Evolutionary conservation across 2,797 vertebrate genomes (phyloP).

Genomic region (Carduelis carduelis): DNA sequence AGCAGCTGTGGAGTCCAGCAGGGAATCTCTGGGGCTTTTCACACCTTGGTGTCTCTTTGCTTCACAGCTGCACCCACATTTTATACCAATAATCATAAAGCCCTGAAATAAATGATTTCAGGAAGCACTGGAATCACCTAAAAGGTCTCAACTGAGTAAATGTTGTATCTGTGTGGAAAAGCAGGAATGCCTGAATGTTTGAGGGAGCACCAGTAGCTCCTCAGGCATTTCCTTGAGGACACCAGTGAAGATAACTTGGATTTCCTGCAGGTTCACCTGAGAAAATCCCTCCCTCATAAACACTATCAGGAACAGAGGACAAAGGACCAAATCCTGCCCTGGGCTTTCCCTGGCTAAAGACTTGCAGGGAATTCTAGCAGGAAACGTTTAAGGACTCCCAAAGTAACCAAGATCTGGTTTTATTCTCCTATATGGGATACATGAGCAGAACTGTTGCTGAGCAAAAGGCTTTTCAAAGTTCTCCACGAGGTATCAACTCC

Average conservation of each 20-base stretch:
- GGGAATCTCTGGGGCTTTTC: rapidly evolving
- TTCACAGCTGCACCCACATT: rapidly evolving
- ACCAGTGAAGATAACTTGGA: not conserved
- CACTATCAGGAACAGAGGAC: not conserved
- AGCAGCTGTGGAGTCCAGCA: not conserved
- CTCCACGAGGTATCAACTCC: not conserved
- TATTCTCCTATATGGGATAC: conserved; percentile 6
- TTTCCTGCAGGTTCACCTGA: not conserved
- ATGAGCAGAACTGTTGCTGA: conserved; percentile 29
- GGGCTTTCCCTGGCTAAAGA: not conserved
- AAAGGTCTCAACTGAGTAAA: not conserved
- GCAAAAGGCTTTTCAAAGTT: conserved; percentile 28
- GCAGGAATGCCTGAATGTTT: rapidly evolving
- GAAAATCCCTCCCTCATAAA: not conserved
- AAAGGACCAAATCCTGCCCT: not conserved
- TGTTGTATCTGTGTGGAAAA: not conserved
- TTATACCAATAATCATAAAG: not conserved
- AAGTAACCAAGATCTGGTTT: not conserved
- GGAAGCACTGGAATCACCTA: not conserved
- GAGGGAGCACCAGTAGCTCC: not conserved
- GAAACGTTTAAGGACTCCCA: conserved; percentile 4
- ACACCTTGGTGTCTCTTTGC: not conserved
- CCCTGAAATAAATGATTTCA: rapidly evolving
- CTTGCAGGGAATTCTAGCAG: not conserved
- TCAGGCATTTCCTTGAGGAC: not conserved